Percentiles rank a stretch among this genome's conserved stretches.
phyloP scores from a whole-genome alignment of 2,797 vertebrate genomes.

The Pangasius larnaudii region DNA sequence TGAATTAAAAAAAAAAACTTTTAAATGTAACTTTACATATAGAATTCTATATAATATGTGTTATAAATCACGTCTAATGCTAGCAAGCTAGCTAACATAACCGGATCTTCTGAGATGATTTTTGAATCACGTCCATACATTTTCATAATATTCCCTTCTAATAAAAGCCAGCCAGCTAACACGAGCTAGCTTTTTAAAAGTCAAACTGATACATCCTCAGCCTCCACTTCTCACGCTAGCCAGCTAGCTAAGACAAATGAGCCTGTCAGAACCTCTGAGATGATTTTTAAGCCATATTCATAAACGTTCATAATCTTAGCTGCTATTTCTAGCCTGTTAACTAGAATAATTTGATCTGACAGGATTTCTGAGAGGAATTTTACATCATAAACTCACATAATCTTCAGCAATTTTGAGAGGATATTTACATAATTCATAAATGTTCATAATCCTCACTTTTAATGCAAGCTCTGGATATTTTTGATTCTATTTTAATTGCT shows the following conservation, averaged over 20 bases:
- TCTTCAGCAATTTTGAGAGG: neutral
- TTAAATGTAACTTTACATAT: neutral
- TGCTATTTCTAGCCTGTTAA: neutral
- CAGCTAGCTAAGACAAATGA: neutral
- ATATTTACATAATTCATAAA: neutral
- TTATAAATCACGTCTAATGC: neutral
- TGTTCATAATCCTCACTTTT: neutral
- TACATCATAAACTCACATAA: neutral
- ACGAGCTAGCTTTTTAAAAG: neutral
- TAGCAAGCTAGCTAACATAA: neutral
- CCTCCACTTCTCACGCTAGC: neutral
- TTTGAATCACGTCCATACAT: neutral
- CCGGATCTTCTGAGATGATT: neutral
- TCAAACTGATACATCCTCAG: neutral
- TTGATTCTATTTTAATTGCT: neutral
- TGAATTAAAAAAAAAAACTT: neutral
- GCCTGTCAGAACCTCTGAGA: neutral
- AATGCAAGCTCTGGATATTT: neutral
- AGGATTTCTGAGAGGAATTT: neutral
- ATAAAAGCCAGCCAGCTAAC: neutral
- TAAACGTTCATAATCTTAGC: neutral
- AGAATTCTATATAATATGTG: neutral
- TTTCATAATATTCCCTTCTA: neutral
- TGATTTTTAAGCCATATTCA: neutral
- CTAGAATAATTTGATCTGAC: neutral